Evolutionary conservation across 2,113 vertebrate species (phyloP), one percentile per base, ranked within the genome.

Genomic region (Columba livia): DNA sequence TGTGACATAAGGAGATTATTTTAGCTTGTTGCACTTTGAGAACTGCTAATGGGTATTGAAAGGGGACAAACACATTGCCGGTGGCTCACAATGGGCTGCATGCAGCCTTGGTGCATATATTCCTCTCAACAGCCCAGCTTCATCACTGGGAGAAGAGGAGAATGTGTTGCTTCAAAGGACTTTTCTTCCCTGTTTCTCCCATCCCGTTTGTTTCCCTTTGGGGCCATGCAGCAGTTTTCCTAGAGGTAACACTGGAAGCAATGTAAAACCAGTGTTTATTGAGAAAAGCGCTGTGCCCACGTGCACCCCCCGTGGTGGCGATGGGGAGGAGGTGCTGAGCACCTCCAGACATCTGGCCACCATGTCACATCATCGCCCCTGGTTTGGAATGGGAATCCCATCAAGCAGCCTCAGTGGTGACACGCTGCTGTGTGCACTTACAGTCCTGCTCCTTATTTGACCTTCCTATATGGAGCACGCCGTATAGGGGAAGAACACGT

Each of bases 31-130:
- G 29, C 10, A 11, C 24, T 79, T 79, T 47, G 58, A 85, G 73
- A 74, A 50, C 57, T 36, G 47, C 53, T 81, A 16, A 10, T 40
- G 54, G 48, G 26, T 31, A 5, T 3, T 78, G 61, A 70, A 58
- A 73, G 42, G 38, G 28, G 11, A 25, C 70, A 58, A 7, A 31
- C 32, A 31, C 2, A 1, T 60, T 61, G 44, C 8, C 2, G 1
- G 25, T 54, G 14, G 9, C 25, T 82, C 5, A 25, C 1, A 1
- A 25, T 2, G 13, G 16, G 18, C 72, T 61, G 36, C 0, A 1
- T 56, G 31, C 40, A 54, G 51, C 51, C 34, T 53, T 15, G 23
- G 11, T 2, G 2, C 4, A 3, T 57, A 2, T 58, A 16, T 56
- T 81, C 56, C 51, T 87, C 31, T 19, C 9, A 81, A 62, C 31